Evolutionary conservation across 2,113 vertebrate genomes (phyloP).

Genomic region (Rana temporaria): DNA sequence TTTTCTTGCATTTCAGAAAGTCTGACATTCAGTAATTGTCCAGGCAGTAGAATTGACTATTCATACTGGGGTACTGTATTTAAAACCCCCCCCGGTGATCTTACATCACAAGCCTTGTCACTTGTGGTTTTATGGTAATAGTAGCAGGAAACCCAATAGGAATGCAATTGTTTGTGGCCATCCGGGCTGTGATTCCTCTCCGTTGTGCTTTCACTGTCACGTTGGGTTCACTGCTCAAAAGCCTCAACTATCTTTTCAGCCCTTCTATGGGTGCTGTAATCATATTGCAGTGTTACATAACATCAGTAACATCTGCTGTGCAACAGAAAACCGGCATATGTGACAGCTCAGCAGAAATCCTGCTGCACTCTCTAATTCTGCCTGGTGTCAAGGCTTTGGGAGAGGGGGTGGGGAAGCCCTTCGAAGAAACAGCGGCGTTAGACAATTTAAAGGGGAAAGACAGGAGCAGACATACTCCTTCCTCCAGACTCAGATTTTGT

Average conservation of each 20-base stretch:
- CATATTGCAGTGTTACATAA: slow-evolving; percentile 43
- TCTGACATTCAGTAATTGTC: not conserved
- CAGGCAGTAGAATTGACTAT: not conserved
- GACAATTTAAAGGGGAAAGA: not conserved
- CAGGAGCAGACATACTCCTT: too few species aligned
- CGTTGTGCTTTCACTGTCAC: not conserved
- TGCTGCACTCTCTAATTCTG: not conserved
- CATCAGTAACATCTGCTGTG: slow-evolving; percentile 38
- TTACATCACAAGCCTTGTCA: not conserved
- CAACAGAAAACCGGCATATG: slow-evolving; percentile 18
- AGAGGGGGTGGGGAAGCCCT: not conserved
- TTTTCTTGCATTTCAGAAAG: not conserved
- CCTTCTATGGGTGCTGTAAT: not conserved
- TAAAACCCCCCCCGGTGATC: not conserved
- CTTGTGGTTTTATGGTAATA: not conserved
- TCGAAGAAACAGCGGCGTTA: not conserved
- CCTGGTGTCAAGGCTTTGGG: not conserved
- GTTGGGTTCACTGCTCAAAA: not conserved
- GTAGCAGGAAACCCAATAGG: not conserved
- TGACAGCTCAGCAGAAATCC: slow-evolving; percentile 35
- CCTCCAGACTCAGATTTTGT: too few species aligned
- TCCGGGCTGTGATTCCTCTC: not conserved
- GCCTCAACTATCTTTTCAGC: slow-evolving; percentile 6
- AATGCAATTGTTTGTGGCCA: not conserved
- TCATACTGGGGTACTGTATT: not conserved